Evolutionary conservation across 2,888 invertebrate genomes (phyloP).

Genomic region (Darwinula stevensoni): DNA sequence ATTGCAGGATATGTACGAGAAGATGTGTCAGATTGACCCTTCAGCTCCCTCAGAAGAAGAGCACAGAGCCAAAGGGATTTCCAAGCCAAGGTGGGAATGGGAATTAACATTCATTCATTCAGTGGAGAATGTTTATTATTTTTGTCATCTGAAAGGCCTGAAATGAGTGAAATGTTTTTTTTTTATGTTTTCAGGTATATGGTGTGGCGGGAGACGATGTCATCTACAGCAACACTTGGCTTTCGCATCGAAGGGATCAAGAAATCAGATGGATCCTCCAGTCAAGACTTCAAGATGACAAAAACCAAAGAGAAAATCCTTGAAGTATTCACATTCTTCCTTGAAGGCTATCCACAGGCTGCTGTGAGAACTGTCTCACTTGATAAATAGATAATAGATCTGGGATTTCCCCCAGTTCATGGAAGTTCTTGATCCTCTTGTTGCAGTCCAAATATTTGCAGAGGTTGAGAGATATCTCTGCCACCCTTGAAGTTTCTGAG

Average conservation of each 20-base stretch:
- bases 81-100: slow-evolving; percentile 48
- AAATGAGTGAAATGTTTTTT: too few relatives aligned
- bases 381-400: slow-evolving; percentile 1
- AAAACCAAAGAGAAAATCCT: slow-evolving; percentile 44
- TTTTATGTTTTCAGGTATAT: too few relatives aligned
- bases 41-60: slow-evolving; percentile 69
- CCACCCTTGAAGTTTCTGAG: slow-evolving; percentile 48
- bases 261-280: slow-evolving; percentile 60
- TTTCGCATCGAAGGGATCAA: slow-evolving; percentile 73
- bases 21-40: slow-evolving; percentile 80
- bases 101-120: too few relatives aligned
- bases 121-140: too few relatives aligned
- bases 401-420: not conserved
- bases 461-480: slow-evolving; percentile 50
- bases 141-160: too few relatives aligned
- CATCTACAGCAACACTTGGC: slow-evolving; percentile 81
- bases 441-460: slow-evolving; percentile 48
- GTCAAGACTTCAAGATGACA: slow-evolving; percentile 83
- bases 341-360: slow-evolving; percentile 41
- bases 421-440: slow-evolving; percentile 8
- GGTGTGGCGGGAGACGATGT: slow-evolving; percentile 89
- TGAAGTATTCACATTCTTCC: slow-evolving; percentile 48
- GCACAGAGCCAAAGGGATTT: slow-evolving; percentile 59
- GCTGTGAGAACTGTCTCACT: slow-evolving; percentile 27
- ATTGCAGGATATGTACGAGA: slow-evolving; percentile 84